Percentiles rank a stretch among this genome's conserved stretches.
phyloP scores from a whole-genome alignment of 2,113 vertebrate species.

The Syrrhaptes paradoxus region DNA sequence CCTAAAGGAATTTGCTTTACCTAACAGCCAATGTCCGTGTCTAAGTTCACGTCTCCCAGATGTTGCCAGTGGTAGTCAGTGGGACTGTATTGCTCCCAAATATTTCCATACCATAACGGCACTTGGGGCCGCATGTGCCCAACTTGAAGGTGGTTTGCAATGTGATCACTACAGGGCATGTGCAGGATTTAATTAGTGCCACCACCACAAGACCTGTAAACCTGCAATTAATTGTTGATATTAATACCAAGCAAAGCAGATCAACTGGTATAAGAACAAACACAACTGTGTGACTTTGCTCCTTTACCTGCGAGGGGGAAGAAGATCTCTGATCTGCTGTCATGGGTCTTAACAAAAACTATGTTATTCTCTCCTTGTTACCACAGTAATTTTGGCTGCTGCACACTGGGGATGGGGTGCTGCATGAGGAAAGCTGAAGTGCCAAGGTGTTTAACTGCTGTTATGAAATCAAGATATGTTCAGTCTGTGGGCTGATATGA shows the following conservation, averaged over 20 bases:
- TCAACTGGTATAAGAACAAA: background rate
- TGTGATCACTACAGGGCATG: background rate
- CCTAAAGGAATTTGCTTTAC: background rate
- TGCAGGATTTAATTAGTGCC: conserved; percentile 54
- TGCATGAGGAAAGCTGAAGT: background rate
- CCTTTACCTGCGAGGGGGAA: background rate
- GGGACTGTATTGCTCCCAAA: conserved; percentile 26
- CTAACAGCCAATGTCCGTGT: background rate
- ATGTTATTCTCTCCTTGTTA: background rate
- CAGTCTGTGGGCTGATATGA: background rate
- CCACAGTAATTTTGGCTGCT: background rate
- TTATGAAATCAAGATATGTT: background rate
- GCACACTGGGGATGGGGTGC: background rate
- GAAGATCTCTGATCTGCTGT: background rate
- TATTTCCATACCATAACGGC: background rate
- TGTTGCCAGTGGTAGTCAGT: background rate
- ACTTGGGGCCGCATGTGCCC: background rate
- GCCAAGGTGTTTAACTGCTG: background rate
- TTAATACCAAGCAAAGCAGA: conserved; percentile 4
- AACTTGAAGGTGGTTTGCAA: conserved; percentile 50
- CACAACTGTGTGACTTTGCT: background rate
- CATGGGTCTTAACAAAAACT: background rate
- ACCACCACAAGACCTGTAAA: background rate
- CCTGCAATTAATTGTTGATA: conserved; percentile 22
- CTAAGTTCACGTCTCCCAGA: conserved; percentile 11